phyloP scores from a whole-genome alignment of 2,888 invertebrate genomes.

The Eristalis tenax region DNA sequence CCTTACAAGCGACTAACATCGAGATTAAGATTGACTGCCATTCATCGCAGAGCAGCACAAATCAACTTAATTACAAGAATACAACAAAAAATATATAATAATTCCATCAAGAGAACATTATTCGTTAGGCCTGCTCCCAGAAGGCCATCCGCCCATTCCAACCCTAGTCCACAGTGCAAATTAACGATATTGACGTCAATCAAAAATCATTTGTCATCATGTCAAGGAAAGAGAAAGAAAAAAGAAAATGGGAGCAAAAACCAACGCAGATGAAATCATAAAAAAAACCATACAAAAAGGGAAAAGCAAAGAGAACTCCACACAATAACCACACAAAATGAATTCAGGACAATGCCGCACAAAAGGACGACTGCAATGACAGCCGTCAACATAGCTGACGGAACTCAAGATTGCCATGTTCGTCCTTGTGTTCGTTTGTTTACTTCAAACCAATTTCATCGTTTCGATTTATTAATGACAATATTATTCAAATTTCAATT shows the following conservation, averaged over 20 bases:
- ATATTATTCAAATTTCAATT: constrained; percentile 70
- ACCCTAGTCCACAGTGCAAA: not conserved
- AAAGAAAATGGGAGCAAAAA: constrained; percentile 6
- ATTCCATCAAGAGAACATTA: not conserved
- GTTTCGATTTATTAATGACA: constrained; percentile 70
- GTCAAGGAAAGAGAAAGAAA: not conserved
- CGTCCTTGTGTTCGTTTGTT: constrained; percentile 44
- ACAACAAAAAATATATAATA: not conserved
- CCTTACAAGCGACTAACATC: not conserved
- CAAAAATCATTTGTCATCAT: constrained; percentile 58
- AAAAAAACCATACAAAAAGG: constrained; percentile 32
- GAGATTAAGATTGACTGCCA: not conserved
- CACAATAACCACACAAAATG: constrained; percentile 36
- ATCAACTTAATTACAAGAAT: not conserved
- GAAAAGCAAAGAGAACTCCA: constrained; percentile 11
- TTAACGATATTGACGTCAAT: constrained; percentile 48
- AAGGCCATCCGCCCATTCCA: not conserved
- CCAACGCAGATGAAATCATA: constrained; percentile 51
- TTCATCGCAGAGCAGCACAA: not conserved
- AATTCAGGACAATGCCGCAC: constrained; percentile 20
- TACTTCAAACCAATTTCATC: constrained; percentile 67
- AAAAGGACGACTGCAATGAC: constrained; percentile 23
- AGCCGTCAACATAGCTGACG: not conserved
- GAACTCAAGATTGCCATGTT: constrained; percentile 53
- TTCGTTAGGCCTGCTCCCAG: not conserved